Base-by-base conservation (phyloP, 2,113 vertebrate genomes). In the Trogon melanurus region DNA sequence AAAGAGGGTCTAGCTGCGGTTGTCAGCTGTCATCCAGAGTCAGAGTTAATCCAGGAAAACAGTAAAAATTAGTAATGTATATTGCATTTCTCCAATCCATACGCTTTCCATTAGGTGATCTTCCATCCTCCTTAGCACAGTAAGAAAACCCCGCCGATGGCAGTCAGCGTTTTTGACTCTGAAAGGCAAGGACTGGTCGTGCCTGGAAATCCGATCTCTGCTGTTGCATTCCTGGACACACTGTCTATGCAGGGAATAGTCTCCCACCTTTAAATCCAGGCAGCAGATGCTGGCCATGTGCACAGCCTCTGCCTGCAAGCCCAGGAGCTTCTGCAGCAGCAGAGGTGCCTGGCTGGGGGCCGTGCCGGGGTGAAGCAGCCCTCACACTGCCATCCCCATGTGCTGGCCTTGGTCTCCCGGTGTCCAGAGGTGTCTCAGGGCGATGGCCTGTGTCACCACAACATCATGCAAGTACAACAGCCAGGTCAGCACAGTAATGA, bases 11-110 rank as follows among this genome's bases (percentile, higher is more conserved):
- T 18, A 0, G 83, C 90, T 48, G 8, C 4, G 2, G 86, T 96
- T 92, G 92, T 93, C 94, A 96, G 95, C 96, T 91, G 73, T 97
- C 97, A 95, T 93, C 95, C 95, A 96, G 96, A 89, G 96, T 97
- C 96, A 79, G 89, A 96, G 93, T 96, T 98, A 97, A 97, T 96
- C 94, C 96, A 96, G 88, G 83, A 96, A 95, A 84, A 69, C 92
- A 97, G 93, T 97, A 92, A 98, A 96, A 98, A 87, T 91, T 72
- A 95, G 72, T 93, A 91, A 97, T 95, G 90, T 97, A 73, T 96
- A 94, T 96, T 94, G 82, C 93, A 94, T 97, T 96, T 97, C 94
- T 95, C 85, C 66, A 30, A 48, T 95, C 92, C 98, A 97, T 95
- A 92, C 96, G 97, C 86, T 97, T 97, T 97, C 90, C 85, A 97